Percentiles rank a stretch among this genome's conserved stretches.
Conservation (phyloP, 2,888 invertebrate species). For the Drosophila prostipennis region DNA sequence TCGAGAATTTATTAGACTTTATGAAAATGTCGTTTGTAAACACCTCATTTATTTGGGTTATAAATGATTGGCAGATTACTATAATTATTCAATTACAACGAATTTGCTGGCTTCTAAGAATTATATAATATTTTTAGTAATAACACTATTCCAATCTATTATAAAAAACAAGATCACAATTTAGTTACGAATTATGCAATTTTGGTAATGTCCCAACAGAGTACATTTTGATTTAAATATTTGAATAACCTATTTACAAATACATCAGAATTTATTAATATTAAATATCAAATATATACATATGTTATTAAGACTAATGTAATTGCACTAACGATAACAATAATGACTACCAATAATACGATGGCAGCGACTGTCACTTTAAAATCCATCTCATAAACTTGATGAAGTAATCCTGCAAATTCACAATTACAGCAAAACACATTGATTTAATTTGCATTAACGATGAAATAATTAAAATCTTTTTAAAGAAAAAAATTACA, state of each 20-base stretch:
- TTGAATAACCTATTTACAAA: constrained; percentile 36
- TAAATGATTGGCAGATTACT: constrained; percentile 36
- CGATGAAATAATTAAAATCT: constrained; percentile 3
- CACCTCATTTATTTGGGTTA: constrained; percentile 11
- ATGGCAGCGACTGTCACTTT: constrained; percentile 83
- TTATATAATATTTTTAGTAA: constrained; percentile 12
- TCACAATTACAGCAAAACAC: constrained; percentile 66
- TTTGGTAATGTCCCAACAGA: constrained; percentile 28
- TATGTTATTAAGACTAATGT: constrained; percentile 68
- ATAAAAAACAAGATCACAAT: constrained; percentile 35
- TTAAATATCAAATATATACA: constrained; percentile 53
- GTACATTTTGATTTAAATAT: constrained; percentile 29
- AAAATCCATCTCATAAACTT: constrained; percentile 84
- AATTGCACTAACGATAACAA: constrained; percentile 73
- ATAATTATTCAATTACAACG: constrained; percentile 31
- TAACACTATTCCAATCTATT: constrained; percentile 34
- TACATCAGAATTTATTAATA: constrained; percentile 37
- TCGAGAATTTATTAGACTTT: constrained; percentile 16
- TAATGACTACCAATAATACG: constrained; percentile 79
- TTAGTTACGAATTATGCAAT: constrained; percentile 38
- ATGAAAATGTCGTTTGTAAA: constrained; percentile 16
- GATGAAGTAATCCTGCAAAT: constrained; percentile 84
- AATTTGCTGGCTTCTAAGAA: constrained; percentile 19
- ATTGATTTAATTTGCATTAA: constrained; percentile 27
- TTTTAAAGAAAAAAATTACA: constrained; percentile 2